These are phyloP conservation scores for Centropus unirufus DNA, from an alignment of 2,113 vertebrate species.

Conservation along the genomic window DNA sequence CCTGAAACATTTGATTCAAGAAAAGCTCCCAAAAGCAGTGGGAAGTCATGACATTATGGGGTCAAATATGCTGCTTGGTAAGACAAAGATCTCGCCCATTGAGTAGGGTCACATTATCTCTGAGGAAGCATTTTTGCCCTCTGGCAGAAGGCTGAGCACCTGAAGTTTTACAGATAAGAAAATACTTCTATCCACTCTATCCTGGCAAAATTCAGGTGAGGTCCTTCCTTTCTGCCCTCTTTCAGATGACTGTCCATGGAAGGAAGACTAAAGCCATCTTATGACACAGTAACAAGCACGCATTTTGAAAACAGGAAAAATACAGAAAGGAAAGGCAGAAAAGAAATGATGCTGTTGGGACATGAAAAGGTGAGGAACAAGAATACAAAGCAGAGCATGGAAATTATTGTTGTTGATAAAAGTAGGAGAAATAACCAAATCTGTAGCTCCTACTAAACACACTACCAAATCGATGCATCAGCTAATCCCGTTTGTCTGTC, in stretches of 20 bases:
- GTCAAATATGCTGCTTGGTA: slow-evolving; percentile 17
- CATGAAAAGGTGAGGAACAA: background rate
- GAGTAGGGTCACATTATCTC: background rate
- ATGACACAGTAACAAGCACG: background rate
- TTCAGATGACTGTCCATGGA: background rate
- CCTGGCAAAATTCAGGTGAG: background rate
- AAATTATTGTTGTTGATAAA: background rate
- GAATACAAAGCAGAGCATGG: background rate
- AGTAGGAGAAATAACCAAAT: background rate
- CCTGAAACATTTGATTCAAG: background rate
- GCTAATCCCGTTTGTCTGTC: background rate
- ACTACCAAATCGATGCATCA: background rate
- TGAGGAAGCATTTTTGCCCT: background rate
- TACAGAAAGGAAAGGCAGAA: background rate
- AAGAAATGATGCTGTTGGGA: background rate
- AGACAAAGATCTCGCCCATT: background rate
- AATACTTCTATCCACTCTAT: background rate
- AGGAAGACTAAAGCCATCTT: background rate
- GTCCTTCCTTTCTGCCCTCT: background rate
- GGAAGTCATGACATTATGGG: background rate
- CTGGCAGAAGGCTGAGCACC: background rate
- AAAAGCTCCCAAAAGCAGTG: background rate
- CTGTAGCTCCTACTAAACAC: background rate
- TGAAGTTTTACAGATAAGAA: slow-evolving; percentile 22
- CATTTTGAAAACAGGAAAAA: background rate